Percentiles rank a stretch among this genome's conserved stretches.
Evolutionary conservation across 2,888 invertebrate genomes (phyloP).

Genomic region (Melieria crassipennis): DNA sequence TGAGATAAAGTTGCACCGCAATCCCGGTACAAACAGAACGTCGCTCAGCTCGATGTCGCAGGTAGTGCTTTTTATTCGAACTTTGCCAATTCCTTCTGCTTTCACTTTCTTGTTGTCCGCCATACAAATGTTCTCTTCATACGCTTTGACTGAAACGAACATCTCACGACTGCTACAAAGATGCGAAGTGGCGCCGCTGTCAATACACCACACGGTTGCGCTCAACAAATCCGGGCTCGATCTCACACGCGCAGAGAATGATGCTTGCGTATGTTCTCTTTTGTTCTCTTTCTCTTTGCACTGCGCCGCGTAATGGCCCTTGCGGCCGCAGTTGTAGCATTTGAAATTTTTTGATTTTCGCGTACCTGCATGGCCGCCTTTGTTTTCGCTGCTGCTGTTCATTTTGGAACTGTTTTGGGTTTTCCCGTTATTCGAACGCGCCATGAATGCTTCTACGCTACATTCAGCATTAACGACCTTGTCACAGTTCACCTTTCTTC

Average conservation of each 20-base stretch:
- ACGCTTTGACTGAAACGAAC: slow-evolving; percentile 22
- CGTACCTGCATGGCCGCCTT: too few relatives aligned
- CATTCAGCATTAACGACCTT: background rate
- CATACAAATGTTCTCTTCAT: slow-evolving; percentile 21
- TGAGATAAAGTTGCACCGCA: slow-evolving; percentile 35
- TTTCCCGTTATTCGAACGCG: background rate
- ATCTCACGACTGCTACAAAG: slow-evolving; percentile 25
- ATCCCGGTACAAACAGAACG: slow-evolving; percentile 30
- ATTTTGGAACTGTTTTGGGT: too few relatives aligned
- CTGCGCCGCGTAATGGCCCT: slow-evolving; percentile 37
- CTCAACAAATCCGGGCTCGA: background rate
- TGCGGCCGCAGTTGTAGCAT: slow-evolving; percentile 34
- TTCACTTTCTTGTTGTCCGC: slow-evolving; percentile 23
- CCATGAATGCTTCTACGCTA: slow-evolving; percentile 27
- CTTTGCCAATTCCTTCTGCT: slow-evolving; percentile 27
- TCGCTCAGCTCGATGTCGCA: slow-evolving; percentile 16
- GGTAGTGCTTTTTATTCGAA: slow-evolving; percentile 1
- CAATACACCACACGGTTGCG: slow-evolving; percentile 22
- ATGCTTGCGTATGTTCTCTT: background rate
- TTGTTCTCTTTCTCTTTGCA: slow-evolving; percentile 28
- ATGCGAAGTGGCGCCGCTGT: slow-evolving; percentile 34
- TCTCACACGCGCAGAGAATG: background rate
- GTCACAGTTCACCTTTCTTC: slow-evolving; percentile 12
- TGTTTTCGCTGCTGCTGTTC: too few relatives aligned
- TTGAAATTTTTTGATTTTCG: slow-evolving; percentile 12